Evolutionary conservation across 2,113 vertebrate species (phyloP), one percentile per base, ranked within the genome.

Genomic region (Oxygymnocypris stewartii): DNA sequence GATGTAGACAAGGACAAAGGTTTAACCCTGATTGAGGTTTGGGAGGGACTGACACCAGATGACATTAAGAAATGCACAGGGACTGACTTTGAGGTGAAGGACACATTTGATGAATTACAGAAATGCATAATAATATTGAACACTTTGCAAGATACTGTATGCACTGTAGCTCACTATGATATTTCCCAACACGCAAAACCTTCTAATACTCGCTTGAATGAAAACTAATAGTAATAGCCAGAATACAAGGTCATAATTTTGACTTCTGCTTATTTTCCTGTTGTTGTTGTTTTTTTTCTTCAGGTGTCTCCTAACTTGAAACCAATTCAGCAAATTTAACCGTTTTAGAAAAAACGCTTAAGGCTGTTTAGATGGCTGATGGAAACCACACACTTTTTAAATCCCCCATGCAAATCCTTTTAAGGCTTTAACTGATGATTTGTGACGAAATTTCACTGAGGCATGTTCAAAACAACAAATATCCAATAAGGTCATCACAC

Each of bases 51-150:
- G 85, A 95, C 96, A 4, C 93, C 97, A 54, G 97, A 97, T 31
- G 98, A 99, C 89, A 97, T 98, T 90, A 95, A 95, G 92, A 96
- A 96, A 87, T 97, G 95, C 92, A 99, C 97, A 1, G 97, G 97
- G 81, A 93, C 96, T 90, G 95, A 97, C 82, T 99, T 99, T 75
- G 73, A 93, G 77, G 98, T 98, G 92, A 96, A 96, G 51, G 74
- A 61, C n/a, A 9, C 59, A 8, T 18, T 69, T 28, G 4, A 63
- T 49, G 25, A 69, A 82, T 82, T 82, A 82, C 80, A 35, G 25
- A 67, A 71, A 35, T 42, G 23, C 4, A 6, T 67, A 31, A 49
- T 82, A 31, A 13, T 35, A 23, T 23, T 12, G 25, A 82, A 51
- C 44, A 47, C 63, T 67, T 44, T 42, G 20, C 54, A 80, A 2